Percentiles rank a stretch among this genome's conserved stretches.
Evolutionary conservation across 2,113 vertebrate species (phyloP).

Genomic region (Hydropotes inermis): DNA sequence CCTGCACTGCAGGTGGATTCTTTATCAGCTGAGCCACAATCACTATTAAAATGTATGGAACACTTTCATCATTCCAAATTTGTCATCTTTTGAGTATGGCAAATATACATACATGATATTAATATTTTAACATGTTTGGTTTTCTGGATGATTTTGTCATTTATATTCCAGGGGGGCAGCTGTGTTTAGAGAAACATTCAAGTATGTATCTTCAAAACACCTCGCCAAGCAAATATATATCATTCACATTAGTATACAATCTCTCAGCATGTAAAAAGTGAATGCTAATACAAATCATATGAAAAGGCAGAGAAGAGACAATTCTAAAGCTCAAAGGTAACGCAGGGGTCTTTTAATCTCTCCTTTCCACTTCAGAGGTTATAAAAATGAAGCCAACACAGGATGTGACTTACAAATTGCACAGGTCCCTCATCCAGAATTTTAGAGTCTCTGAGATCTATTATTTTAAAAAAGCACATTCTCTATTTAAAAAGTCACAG

Average conservation of each 20-base stretch:
- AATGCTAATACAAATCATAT: conserved; percentile 4
- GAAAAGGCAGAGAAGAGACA: background rate
- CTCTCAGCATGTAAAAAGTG: conserved; percentile 14
- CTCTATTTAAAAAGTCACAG: background rate
- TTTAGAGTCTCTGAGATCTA: background rate
- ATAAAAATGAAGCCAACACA: background rate
- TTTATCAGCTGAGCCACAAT: background rate
- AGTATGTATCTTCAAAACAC: conserved; percentile 38
- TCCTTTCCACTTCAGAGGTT: background rate
- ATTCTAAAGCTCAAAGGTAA: conserved; percentile 19
- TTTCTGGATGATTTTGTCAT: conserved; percentile 15
- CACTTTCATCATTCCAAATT: background rate
- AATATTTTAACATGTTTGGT: background rate
- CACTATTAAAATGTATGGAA: background rate
- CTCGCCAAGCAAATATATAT: background rate
- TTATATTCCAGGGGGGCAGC: background rate
- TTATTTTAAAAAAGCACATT: background rate
- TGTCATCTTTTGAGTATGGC: background rate
- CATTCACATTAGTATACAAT: conserved; percentile 14
- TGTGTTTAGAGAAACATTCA: conserved; percentile 48
- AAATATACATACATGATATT: background rate
- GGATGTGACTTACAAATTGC: background rate
- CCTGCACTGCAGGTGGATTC: background rate
- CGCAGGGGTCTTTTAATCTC: background rate
- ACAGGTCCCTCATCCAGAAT: background rate